These are phyloP conservation scores for Xestobium rufovillosum DNA, from an alignment of 2,888 invertebrate species.

Conservation along the genomic window DNA sequence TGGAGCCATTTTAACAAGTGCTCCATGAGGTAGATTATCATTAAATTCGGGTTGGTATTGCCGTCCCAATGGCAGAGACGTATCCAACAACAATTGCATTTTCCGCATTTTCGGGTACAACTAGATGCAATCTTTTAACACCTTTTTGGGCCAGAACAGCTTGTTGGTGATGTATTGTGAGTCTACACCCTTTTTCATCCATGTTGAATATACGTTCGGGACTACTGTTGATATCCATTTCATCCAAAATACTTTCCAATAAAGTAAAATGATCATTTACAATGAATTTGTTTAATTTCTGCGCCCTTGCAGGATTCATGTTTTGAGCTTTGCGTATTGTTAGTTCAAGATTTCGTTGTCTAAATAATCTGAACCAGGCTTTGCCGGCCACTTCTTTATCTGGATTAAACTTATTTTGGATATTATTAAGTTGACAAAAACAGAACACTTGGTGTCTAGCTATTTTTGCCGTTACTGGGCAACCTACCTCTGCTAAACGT, in stretches of 20 bases:
- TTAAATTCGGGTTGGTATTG: slow-evolving; percentile 23
- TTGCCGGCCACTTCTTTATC: slow-evolving; percentile 10
- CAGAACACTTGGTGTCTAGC: slow-evolving; percentile 10
- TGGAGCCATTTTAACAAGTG: slow-evolving; percentile 22
- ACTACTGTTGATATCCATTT: slow-evolving; percentile 20
- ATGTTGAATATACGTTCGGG: slow-evolving; percentile 11
- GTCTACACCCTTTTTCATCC: slow-evolving; percentile 27
- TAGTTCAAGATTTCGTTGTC: slow-evolving; percentile 11
- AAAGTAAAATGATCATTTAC: slow-evolving; percentile 26
- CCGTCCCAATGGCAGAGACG: slow-evolving; percentile 28
- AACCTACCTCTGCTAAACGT: slow-evolving; percentile 13
- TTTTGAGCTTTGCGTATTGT: slow-evolving; percentile 23
- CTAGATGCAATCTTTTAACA: slow-evolving; percentile 26
- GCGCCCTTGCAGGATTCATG: slow-evolving; percentile 27
- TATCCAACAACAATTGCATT: slow-evolving; percentile 30
- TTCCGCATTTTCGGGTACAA: slow-evolving; percentile 31
- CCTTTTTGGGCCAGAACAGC: slow-evolving; percentile 27
- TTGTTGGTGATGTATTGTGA: slow-evolving; percentile 28
- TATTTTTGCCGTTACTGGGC: slow-evolving; percentile 13
- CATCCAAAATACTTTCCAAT: slow-evolving; percentile 18
- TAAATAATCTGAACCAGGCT: slow-evolving; percentile 12
- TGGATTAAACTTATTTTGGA: neutral
- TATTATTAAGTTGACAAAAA: slow-evolving; percentile 4
- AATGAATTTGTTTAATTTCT: slow-evolving; percentile 24
- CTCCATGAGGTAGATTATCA: slow-evolving; percentile 23